phyloP scores from a whole-genome alignment of 2,888 invertebrate species.

The Gari tellinella region DNA sequence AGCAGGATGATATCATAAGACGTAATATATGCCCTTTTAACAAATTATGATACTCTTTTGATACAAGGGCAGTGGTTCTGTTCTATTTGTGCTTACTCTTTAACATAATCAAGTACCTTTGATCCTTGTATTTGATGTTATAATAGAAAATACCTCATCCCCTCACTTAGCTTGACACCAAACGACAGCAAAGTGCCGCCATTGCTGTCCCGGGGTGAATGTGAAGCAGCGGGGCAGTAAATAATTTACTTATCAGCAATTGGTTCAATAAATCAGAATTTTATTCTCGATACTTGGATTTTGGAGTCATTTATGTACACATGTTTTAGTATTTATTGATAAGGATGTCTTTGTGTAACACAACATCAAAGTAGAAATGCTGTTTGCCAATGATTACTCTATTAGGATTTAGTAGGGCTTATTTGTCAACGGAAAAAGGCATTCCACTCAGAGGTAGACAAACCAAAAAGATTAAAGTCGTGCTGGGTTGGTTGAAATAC shows the following conservation, averaged over 20 bases:
- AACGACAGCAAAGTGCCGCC: conserved; percentile 53
- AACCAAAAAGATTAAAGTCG: conserved; percentile 41
- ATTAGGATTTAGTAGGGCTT: conserved; percentile 54
- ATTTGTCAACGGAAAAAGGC: conserved; percentile 53
- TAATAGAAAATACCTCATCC: conserved; percentile 15
- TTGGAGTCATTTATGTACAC: conserved; percentile 61
- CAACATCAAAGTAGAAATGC: conserved; percentile 55
- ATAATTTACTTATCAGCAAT: conserved; percentile 62
- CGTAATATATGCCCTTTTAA: too few species aligned
- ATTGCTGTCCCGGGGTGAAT: conserved; percentile 58
- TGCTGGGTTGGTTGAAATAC: neutral
- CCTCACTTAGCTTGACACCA: conserved; percentile 37
- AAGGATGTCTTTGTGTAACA: conserved; percentile 53
- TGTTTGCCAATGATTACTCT: conserved; percentile 51
- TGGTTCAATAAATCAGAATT: conserved; percentile 63
- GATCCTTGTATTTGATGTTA: conserved; percentile 28
- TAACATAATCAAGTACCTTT: conserved; percentile 11
- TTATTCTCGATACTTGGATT: conserved; percentile 60
- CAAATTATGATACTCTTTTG: too few species aligned
- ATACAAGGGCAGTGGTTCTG: too few species aligned
- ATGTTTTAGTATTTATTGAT: conserved; percentile 65
- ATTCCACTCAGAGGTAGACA: conserved; percentile 39
- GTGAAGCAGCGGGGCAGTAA: conserved; percentile 56
- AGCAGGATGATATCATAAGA: too few species aligned
- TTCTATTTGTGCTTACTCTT: too few species aligned